Evolutionary conservation across 2,797 vertebrate genomes (phyloP), one percentile per base, ranked within the genome.

Genomic region (Lateolabrax maculatus): DNA sequence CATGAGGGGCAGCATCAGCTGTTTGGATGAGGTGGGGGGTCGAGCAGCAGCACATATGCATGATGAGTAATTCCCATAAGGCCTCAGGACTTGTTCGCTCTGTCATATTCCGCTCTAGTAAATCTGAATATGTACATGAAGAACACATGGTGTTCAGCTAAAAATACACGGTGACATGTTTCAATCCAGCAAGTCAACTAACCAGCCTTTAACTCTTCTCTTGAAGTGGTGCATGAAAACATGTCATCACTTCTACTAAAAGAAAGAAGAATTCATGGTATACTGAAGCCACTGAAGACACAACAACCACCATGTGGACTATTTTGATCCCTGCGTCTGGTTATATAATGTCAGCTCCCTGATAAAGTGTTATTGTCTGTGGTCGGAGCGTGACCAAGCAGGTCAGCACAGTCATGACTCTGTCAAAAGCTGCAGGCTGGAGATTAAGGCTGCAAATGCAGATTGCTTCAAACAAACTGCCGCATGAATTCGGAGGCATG

Each of bases 41-140:
- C 44, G 58, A 84, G 55, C 67, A 63, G 85, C 60, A 66, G 84
- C 53, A 62, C 56, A 77, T 80, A 71, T 77, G 79, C 69, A 55
- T 13, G 53, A 85, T 90, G 87, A 80, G 72, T 86, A 83, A 80
- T 70, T 46, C 55, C 76, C 80, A 67, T 49, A 53, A 61, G 81
- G 81, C 87, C 86, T 1, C 52, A 72, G 85, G 89, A 72, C 76
- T 41, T n/a, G 56, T 69, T 55, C 6, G 73, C 39, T 46, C 49
- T 37, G 44, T 70, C 16, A 71, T 53, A 49, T 89, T 90, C 81
- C 49, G 89, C 93, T 92, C 92, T 58, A 87, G 69, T 93, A 90
- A 90, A 25, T 80, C 62, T 65, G 46, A 83, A 74, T 52, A 51
- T 72, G 78, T 19, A 39, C 64, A 39, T 39, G 34, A 79, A 12